Percentiles rank a stretch among this genome's conserved stretches.
Evolutionary conservation across 1,140 invertebrate species (phyloP).

Genomic region (Leptinotarsa texana): DNA sequence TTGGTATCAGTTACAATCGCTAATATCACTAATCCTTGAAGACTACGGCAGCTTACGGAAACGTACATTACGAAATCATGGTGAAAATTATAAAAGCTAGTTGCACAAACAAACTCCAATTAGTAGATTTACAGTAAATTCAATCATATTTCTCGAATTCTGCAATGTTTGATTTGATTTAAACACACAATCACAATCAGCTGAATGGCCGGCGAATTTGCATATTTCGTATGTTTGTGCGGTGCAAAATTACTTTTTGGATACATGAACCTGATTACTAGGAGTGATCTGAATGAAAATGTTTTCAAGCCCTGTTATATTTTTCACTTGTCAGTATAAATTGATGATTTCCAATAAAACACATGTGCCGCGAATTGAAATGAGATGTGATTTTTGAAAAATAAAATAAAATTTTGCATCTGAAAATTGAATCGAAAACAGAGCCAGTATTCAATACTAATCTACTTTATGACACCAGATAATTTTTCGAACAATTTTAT

Average conservation of each 20-base stretch:
- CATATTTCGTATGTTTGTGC: neutral
- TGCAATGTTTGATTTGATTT: neutral
- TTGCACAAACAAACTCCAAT: neutral
- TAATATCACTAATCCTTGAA: neutral
- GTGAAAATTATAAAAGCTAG: neutral
- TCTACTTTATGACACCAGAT: no score
- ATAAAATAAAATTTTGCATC: no score
- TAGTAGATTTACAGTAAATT: neutral
- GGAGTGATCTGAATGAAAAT: no score
- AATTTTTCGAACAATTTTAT: no score
- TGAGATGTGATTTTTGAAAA: no score
- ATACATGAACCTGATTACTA: neutral
- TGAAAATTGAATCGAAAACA: no score
- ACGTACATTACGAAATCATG: neutral
- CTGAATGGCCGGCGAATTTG: neutral
- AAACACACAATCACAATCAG: neutral
- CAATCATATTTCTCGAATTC: neutral
- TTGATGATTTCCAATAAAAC: no score
- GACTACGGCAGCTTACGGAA: neutral
- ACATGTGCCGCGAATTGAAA: no score
- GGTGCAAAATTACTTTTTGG: neutral
- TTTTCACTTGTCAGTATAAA: no score
- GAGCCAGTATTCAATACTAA: no score
- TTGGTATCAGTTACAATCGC: neutral
- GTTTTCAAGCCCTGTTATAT: no score